These are phyloP conservation scores for Karalla daura DNA, from an alignment of 2,797 vertebrate species.

Conservation along the genomic window DNA sequence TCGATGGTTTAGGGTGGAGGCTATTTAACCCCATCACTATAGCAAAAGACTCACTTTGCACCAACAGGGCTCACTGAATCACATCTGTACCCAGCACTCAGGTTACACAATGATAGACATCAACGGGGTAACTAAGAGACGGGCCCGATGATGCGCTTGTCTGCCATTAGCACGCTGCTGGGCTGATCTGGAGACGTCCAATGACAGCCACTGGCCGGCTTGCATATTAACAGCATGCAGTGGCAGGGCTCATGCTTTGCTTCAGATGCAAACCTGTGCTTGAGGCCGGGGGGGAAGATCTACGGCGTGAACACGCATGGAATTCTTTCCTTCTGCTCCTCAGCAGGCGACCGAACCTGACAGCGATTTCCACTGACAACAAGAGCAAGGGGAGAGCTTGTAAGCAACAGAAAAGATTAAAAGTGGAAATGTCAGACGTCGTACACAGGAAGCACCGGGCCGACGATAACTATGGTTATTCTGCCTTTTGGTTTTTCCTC, in stretches of 20 bases:
- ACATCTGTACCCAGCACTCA: slow-evolving; percentile 10
- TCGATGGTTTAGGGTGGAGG: not conserved
- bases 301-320: slow-evolving; percentile 20
- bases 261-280: slow-evolving; percentile 6
- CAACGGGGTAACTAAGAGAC: slow-evolving; percentile 19
- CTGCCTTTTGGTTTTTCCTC: not conserved
- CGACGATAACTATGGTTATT: not conserved
- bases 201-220: slow-evolving; percentile 1
- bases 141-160: not conserved
- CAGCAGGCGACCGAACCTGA: slow-evolving; percentile 10
- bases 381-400: not conserved
- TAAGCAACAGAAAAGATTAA: not conserved
- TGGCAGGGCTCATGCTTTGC: slow-evolving; percentile 4
- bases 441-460: not conserved
- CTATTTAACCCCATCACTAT: not conserved
- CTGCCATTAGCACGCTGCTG: slow-evolving; percentile 3
- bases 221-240: slow-evolving; percentile 1
- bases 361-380: not conserved
- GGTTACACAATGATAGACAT: slow-evolving; percentile 18
- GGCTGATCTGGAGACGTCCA: slow-evolving; percentile 18
- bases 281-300: not conserved
- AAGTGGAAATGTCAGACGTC: slow-evolving; percentile 14
- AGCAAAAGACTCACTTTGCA: not conserved
- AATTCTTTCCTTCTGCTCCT: slow-evolving; percentile 30
- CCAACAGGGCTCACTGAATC: slow-evolving; percentile 20